Base-by-base conservation (phyloP, 2,888 invertebrate genomes). In the Aphodius granarius region DNA sequence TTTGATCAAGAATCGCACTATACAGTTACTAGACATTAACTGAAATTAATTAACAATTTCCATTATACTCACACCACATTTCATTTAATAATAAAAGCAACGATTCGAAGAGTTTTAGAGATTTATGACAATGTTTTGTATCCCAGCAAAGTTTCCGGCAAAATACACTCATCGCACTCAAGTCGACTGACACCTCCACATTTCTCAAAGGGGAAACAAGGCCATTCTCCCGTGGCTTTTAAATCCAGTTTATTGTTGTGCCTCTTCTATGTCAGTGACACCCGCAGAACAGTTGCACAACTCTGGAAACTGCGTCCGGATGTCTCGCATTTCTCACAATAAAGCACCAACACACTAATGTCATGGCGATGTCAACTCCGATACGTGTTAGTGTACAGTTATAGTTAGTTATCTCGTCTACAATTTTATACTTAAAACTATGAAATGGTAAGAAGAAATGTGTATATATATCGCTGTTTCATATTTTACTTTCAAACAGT, bases 191-290 rank as follows among this genome's bases (percentile, higher is more conserved):
- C 77, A 74, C 63, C 73, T 73, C 73, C 73, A 75, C 75, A 77
- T 77, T 77, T 73, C 77, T 75, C 75, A 72, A 73, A 66, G 66
- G 77, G n/a, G 68, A 75, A 77, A 77, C 73, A 75, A 75, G 75
- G 65, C 66, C 73, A 63, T 62, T 68, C 43, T 43, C 9, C 43
- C 13, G 43, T 65, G 76, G 71, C 77, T 77, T 75, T 75, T 77
- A 77, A 77, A 77, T 75, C 75, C 75, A 71, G 75, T 75, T 77
- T 77, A 77, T 77, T 77, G 77, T 77, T 77, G 73, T 71, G 77
- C 43, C 43, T 9, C 43, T 43, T 43, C 43, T 43, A 43, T 13
- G 43, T 13, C 43, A 43, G 43, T 43, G 43, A 43, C 43, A 43
- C 43, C 43, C 9, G 9, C 43, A 43, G 43, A 43, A 43, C 43